Evolutionary conservation across 2,888 invertebrate species (phyloP).

Genomic region (Amiota mariae): DNA sequence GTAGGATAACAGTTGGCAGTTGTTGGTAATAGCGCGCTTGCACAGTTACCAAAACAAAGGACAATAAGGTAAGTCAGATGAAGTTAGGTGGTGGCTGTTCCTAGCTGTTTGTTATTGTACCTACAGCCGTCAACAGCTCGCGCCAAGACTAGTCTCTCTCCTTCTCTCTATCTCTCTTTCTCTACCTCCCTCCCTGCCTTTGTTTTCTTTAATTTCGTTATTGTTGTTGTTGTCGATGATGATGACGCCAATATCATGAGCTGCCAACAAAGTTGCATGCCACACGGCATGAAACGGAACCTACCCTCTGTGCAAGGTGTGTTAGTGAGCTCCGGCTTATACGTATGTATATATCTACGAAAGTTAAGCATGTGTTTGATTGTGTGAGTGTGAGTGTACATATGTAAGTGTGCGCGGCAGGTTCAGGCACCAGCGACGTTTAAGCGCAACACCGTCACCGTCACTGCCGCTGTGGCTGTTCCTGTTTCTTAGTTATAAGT

Average conservation of each 20-base stretch:
- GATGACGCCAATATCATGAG: slow-evolving; percentile 27
- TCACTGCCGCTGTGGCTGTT: background rate
- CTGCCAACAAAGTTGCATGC: slow-evolving; percentile 28
- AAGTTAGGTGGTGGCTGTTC: too few relatives aligned
- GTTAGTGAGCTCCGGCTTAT: background rate
- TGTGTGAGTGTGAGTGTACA: background rate
- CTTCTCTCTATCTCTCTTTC: too few relatives aligned
- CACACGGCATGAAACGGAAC: slow-evolving; percentile 25
- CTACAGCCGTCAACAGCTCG: too few relatives aligned
- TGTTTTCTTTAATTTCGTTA: background rate
- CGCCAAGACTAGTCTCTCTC: too few relatives aligned
- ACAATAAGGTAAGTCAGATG: too few relatives aligned
- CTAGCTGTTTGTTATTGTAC: too few relatives aligned
- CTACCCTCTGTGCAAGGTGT: slow-evolving; percentile 22
- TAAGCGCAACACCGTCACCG: background rate
- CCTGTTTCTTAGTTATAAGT: slow-evolving; percentile 60
- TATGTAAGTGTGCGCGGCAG: slow-evolving; percentile 1
- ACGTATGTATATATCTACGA: slow-evolving; percentile 14
- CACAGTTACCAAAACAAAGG: too few relatives aligned
- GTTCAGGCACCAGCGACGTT: slow-evolving; percentile 4
- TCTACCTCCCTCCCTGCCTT: background rate
- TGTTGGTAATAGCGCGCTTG: background rate
- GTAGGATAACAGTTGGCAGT: slow-evolving; percentile 32
- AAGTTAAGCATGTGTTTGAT: background rate
- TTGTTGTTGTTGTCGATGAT: slow-evolving; percentile 11